Conservation (phyloP, 2,113 vertebrate genomes). For the Spheniscus mendiculus region DNA sequence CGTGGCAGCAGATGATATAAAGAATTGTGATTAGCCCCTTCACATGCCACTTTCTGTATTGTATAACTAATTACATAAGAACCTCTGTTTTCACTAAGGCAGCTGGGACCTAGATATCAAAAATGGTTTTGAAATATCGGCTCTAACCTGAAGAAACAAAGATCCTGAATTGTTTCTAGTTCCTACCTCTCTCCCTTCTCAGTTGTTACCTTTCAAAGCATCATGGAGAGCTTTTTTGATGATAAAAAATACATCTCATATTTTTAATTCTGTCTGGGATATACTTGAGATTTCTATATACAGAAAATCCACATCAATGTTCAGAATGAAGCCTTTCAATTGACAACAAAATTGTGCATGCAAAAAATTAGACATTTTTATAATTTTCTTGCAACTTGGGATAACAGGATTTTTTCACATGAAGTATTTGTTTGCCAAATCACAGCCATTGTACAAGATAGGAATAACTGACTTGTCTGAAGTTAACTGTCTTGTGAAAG, state of each 20-base stretch:
- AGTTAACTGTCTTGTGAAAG: constrained; percentile 12
- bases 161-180: background rate
- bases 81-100: background rate
- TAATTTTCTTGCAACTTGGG: background rate
- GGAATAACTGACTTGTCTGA: background rate
- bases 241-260: background rate
- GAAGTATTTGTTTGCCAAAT: background rate
- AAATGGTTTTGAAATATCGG: background rate
- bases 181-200: background rate
- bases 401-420: background rate
- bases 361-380: background rate
- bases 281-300: background rate
- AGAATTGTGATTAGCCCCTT: background rate
- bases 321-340: background rate
- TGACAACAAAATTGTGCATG: background rate
- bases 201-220: background rate
- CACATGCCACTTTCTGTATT: background rate
- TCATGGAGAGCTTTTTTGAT: background rate
- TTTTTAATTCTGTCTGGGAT: background rate
- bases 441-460: background rate
- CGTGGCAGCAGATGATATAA: background rate
- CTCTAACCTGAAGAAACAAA: background rate
- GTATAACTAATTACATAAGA: background rate
- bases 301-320: background rate
- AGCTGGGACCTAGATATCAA: background rate